A percentile compares a stretch with the other conserved stretches of the same genome.
phyloP scores from a whole-genome alignment of 2,888 invertebrate genomes.

The Choreutis nemorana region DNA sequence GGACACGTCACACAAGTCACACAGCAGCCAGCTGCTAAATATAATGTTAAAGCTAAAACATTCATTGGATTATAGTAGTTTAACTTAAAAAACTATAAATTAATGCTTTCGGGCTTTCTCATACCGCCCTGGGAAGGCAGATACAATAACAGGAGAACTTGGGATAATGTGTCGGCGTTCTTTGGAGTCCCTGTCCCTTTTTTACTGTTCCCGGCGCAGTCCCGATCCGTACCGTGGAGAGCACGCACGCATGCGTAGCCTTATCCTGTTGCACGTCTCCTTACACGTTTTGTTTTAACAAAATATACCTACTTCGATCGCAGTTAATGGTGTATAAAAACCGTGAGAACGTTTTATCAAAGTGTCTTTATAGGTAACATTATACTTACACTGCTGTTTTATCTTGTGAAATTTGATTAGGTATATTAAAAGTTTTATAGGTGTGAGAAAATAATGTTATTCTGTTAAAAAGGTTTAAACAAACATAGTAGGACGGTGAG shows the following conservation, averaged over 20 bases:
- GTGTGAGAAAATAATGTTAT: constrained; percentile 13
- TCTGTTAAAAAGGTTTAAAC: constrained; percentile 1
- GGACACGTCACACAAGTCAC: too few relatives aligned
- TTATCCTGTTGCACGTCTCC: constrained; percentile 39
- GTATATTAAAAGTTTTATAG: constrained; percentile 4
- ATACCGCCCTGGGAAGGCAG: too few relatives aligned
- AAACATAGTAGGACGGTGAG: too few relatives aligned
- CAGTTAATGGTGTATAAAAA: constrained; percentile 10
- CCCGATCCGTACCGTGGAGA: constrained; percentile 32
- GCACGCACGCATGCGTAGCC: constrained; percentile 31
- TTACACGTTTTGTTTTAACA: constrained; percentile 15
- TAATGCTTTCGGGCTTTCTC: too few relatives aligned
- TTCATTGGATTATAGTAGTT: too few relatives aligned
- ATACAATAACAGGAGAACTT: too few relatives aligned
- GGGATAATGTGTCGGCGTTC: constrained; percentile 11
- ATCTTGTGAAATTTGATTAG: neutral
- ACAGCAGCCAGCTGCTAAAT: too few relatives aligned
- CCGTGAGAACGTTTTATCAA: neutral
- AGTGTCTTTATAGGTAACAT: constrained; percentile 2
- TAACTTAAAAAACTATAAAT: too few relatives aligned
- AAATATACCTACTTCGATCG: too few relatives aligned
- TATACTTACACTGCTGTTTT: constrained; percentile 4
- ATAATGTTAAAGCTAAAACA: too few relatives aligned
- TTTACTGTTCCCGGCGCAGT: too few relatives aligned
- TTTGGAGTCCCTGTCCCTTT: constrained; percentile 13